phyloP scores from a whole-genome alignment of 2,113 vertebrate genomes.

The Pontoporia blainvillei region DNA sequence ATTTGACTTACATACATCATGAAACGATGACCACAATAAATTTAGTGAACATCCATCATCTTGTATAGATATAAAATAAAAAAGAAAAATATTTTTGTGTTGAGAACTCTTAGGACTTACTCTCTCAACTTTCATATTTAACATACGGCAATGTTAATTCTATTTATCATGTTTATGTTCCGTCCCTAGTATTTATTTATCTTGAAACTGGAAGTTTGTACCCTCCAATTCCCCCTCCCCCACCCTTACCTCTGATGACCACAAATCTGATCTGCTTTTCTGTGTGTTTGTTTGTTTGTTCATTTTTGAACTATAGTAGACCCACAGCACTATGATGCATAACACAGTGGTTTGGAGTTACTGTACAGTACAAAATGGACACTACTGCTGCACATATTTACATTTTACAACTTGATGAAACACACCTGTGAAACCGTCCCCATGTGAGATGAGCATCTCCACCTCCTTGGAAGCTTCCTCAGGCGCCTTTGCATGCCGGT shows the following conservation, averaged over 20 bases:
- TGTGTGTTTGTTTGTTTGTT: neutral
- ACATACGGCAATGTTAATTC: too few species aligned
- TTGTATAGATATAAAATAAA: too few species aligned
- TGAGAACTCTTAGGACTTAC: neutral
- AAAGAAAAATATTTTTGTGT: too few species aligned
- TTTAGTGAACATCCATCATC: too few species aligned
- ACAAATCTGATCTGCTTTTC: rapidly evolving
- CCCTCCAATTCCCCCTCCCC: neutral
- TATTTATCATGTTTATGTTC: too few species aligned
- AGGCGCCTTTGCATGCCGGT: neutral
- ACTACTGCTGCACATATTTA: neutral
- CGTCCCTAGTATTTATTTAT: neutral
- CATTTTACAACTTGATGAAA: neutral
- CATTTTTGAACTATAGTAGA: rapidly evolving
- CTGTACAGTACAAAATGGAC: rapidly evolving
- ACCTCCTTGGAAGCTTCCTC: neutral
- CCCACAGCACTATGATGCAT: rapidly evolving
- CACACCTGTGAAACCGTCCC: neutral
- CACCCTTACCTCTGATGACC: neutral
- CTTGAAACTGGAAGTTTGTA: neutral
- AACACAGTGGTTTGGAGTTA: rapidly evolving
- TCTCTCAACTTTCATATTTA: rapidly evolving
- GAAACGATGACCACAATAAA: too few species aligned
- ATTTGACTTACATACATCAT: rapidly evolving
- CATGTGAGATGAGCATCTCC: too few species aligned